Evolutionary conservation across 2,888 invertebrate genomes (phyloP).

Genomic region (Zonitis immaculata): DNA sequence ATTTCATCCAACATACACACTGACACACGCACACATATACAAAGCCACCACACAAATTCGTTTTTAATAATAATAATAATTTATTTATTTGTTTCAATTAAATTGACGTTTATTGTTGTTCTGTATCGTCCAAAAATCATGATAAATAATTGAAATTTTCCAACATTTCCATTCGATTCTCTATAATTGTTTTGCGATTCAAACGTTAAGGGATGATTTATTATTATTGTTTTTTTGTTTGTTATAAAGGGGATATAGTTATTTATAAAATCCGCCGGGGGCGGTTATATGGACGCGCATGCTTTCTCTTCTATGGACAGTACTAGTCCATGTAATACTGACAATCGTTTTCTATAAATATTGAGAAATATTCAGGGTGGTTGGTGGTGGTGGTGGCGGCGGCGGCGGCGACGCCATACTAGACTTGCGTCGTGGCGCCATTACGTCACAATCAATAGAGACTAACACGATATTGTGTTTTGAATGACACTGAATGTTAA

Average conservation of each 20-base stretch:
- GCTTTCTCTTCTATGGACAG: conserved; percentile 23
- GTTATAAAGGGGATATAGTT: not conserved
- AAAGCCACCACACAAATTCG: not conserved
- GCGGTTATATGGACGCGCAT: conserved; percentile 24
- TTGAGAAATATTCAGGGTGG: not conserved
- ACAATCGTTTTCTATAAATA: conserved; percentile 6
- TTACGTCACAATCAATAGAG: conserved; percentile 47
- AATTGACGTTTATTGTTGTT: no score
- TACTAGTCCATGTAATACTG: conserved; percentile 23
- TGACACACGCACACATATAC: not conserved
- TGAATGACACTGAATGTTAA: conserved; percentile 6
- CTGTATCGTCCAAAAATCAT: no score
- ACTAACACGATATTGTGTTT: no score
- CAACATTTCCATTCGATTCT: no score
- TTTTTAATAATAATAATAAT: not conserved
- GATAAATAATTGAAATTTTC: no score
- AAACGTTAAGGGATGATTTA: no score
- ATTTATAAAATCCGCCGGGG: conserved; percentile 2
- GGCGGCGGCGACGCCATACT: conserved; percentile 39
- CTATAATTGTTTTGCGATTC: no score
- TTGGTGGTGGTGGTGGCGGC: conserved; percentile 13
- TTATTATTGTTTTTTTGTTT: not conserved
- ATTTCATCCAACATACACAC: conserved; percentile 8
- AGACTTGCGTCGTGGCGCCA: conserved; percentile 41
- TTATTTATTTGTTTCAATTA: no score